Conservation (phyloP, 2,797 vertebrate species). For the Darevskia nairensis region DNA sequence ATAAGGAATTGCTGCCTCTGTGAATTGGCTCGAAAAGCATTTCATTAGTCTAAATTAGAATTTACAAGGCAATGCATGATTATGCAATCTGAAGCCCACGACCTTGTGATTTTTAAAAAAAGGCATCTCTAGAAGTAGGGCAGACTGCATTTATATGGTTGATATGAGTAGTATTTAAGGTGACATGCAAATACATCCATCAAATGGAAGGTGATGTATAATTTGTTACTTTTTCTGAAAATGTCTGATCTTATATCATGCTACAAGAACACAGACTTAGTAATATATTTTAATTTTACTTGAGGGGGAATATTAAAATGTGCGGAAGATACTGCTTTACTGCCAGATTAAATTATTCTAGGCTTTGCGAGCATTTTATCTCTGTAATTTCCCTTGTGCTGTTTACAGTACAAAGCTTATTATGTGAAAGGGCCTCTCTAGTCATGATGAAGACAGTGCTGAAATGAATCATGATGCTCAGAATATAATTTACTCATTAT, state of each 20-base stretch:
- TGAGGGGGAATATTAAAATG: constrained; percentile 29
- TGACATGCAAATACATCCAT: neutral
- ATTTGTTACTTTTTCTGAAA: constrained; percentile 4
- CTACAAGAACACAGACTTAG: constrained; percentile 4
- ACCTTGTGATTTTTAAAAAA: neutral
- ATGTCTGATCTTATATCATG: neutral
- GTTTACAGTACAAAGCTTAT: constrained; percentile 23
- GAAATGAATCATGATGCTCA: constrained; percentile 9
- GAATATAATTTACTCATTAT: constrained; percentile 39
- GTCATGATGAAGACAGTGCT: constrained; percentile 7
- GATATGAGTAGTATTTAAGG: neutral
- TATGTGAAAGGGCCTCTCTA: constrained; percentile 25
- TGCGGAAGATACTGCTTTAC: neutral
- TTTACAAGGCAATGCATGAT: neutral
- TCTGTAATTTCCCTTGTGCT: constrained; percentile 23
- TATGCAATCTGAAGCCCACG: neutral
- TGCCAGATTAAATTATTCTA: constrained; percentile 16
- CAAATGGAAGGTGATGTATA: neutral
- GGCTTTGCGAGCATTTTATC: constrained; percentile 18
- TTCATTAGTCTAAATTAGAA: neutral
- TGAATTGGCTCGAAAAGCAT: neutral
- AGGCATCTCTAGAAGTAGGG: neutral
- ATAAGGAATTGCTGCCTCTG: neutral
- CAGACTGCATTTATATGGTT: neutral
- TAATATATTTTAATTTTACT: constrained; percentile 18